phyloP scores from a whole-genome alignment of 2,797 vertebrate species.

The Syngnathus acus region DNA sequence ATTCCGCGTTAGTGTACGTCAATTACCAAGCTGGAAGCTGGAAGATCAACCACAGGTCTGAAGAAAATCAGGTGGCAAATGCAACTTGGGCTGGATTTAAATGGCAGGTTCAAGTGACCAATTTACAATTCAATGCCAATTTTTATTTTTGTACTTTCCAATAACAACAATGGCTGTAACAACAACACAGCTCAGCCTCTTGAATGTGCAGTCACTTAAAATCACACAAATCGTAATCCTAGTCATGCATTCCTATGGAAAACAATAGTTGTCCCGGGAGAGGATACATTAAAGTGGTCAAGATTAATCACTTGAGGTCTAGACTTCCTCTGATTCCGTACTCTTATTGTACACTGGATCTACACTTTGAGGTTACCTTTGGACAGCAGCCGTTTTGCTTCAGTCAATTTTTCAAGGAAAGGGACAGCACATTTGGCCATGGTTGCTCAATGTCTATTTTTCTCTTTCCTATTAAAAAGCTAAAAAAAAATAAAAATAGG shows the following conservation, averaged over 20 bases:
- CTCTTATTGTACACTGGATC: not conserved
- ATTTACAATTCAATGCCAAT: too few relatives aligned
- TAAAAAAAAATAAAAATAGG: not conserved
- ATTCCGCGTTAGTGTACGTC: too few relatives aligned
- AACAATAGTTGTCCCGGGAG: slow-evolving; percentile 41
- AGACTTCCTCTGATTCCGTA: slow-evolving; percentile 6
- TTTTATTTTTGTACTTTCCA: too few relatives aligned
- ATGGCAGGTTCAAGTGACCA: too few relatives aligned
- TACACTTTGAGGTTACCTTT: not conserved
- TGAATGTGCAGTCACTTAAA: not conserved
- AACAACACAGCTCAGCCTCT: not conserved
- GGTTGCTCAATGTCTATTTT: not conserved
- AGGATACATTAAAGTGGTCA: slow-evolving; percentile 44
- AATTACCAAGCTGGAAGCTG: too few relatives aligned
- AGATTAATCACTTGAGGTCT: slow-evolving; percentile 49
- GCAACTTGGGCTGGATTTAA: too few relatives aligned
- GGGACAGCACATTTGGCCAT: not conserved
- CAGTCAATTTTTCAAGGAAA: not conserved
- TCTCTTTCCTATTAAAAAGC: not conserved
- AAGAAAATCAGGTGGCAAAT: too few relatives aligned
- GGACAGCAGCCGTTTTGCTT: not conserved
- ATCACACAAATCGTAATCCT: slow-evolving; percentile 21
- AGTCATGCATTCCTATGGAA: slow-evolving; percentile 50
- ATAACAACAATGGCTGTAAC: not conserved
- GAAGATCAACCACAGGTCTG: too few relatives aligned